Conservation (phyloP, 2,113 vertebrate species). For the Microcebus griseorufus region DNA sequence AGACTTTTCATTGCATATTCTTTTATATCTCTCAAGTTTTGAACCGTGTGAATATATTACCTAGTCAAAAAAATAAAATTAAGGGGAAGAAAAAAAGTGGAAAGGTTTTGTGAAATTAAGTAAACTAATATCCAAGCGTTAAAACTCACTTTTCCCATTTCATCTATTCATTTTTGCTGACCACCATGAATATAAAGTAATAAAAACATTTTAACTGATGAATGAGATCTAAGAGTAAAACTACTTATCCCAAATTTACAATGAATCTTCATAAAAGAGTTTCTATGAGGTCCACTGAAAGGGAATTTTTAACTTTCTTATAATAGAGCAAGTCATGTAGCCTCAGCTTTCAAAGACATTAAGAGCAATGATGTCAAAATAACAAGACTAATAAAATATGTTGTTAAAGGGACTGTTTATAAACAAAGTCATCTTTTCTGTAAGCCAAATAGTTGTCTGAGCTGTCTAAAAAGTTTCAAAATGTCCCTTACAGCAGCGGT, state of each 20-base stretch:
- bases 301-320: background rate
- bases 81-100: background rate
- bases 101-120: slow-evolving; percentile 42
- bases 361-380: background rate
- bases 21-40: background rate
- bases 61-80: slow-evolving; percentile 37
- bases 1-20: background rate
- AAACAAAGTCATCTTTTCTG: background rate
- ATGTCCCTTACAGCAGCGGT: background rate
- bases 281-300: background rate
- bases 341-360: background rate
- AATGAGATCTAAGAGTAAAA: background rate
- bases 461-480: slow-evolving; percentile 16
- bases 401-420: background rate
- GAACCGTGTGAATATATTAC: background rate
- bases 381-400: slow-evolving; percentile 28
- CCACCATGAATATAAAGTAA: background rate
- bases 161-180: background rate
- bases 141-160: slow-evolving; percentile 25
- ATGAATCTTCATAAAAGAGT: background rate
- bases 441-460: background rate
- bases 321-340: background rate
- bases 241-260: background rate
- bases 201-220: slow-evolving; percentile 16
- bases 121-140: background rate